Conservation (phyloP, 2,888 invertebrate genomes). For the Lobophora halterata region DNA sequence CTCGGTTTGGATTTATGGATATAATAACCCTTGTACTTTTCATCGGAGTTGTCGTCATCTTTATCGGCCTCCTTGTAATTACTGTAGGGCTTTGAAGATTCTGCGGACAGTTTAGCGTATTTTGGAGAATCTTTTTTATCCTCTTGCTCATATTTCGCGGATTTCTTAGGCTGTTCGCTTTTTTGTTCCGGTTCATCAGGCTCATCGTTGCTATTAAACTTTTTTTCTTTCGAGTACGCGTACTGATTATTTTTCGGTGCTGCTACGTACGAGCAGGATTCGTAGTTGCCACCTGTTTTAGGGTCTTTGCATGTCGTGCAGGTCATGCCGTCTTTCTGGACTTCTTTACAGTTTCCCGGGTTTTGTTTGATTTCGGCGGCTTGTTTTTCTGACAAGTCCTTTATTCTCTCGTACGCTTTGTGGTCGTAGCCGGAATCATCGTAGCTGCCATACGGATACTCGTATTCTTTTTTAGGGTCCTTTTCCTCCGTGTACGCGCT, state of each 20-base stretch:
- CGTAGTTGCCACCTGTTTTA: constrained; percentile 87
- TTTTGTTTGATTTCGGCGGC: constrained; percentile 82
- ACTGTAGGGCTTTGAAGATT: constrained; percentile 48
- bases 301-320: constrained; percentile 88
- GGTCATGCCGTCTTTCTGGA: constrained; percentile 83
- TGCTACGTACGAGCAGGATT: constrained; percentile 89
- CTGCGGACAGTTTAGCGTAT: constrained; percentile 45
- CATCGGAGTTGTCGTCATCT: constrained; percentile 49
- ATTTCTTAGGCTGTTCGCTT: constrained; percentile 48
- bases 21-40: constrained; percentile 69
- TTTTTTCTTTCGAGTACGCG: constrained; percentile 83
- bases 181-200: constrained; percentile 74
- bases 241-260: constrained; percentile 86
- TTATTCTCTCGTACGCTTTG: constrained; percentile 79
- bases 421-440: constrained; percentile 76
- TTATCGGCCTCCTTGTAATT: constrained; percentile 45
- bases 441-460: constrained; percentile 70
- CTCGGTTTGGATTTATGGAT: constrained; percentile 61
- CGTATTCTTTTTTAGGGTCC: constrained; percentile 64
- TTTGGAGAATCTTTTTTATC: constrained; percentile 52
- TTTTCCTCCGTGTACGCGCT: constrained; percentile 70
- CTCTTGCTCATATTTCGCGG: constrained; percentile 55
- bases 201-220: constrained; percentile 81
- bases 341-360: constrained; percentile 83
- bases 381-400: constrained; percentile 82